Conservation (phyloP, 2,888 invertebrate species). For the Artemia sinica region DNA sequence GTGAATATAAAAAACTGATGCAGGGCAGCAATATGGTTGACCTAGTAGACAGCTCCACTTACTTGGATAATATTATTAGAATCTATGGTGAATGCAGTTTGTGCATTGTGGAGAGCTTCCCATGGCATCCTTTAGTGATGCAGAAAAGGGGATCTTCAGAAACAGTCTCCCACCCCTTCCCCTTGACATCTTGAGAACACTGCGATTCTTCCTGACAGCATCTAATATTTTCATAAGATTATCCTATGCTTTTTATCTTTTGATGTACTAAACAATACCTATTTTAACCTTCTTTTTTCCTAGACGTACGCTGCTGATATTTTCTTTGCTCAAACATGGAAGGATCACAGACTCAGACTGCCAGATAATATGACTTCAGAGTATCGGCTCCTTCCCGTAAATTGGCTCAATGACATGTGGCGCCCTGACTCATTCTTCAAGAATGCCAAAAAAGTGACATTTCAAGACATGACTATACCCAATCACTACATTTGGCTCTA, state of each 20-base stretch:
- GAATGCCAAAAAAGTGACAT: conserved; percentile 30
- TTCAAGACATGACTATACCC: conserved; percentile 31
- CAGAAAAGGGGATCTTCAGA: too few species aligned
- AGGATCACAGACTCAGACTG: conserved; percentile 28
- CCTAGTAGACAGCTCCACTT: too few species aligned
- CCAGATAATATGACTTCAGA: conserved; percentile 28
- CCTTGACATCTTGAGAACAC: too few species aligned
- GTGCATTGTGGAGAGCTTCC: too few species aligned
- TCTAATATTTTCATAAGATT: too few species aligned
- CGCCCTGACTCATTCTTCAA: conserved; percentile 31
- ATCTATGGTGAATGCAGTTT: too few species aligned
- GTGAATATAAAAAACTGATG: too few species aligned
- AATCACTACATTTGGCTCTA: conserved; percentile 31
- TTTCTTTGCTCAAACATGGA: conserved; percentile 29
- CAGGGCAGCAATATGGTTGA: too few species aligned
- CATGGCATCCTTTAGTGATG: too few species aligned
- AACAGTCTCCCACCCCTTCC: too few species aligned
- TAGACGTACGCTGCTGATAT: conserved; percentile 29
- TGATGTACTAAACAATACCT: neutral
- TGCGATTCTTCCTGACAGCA: too few species aligned
- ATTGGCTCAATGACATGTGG: conserved; percentile 30
- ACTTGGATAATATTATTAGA: too few species aligned
- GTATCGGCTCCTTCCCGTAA: conserved; percentile 30
- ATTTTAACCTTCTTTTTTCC: neutral
- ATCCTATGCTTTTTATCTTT: neutral